Percentiles rank a stretch among this genome's conserved stretches.
phyloP scores from a whole-genome alignment of 2,888 invertebrate species.

The Brachyptera risi region DNA sequence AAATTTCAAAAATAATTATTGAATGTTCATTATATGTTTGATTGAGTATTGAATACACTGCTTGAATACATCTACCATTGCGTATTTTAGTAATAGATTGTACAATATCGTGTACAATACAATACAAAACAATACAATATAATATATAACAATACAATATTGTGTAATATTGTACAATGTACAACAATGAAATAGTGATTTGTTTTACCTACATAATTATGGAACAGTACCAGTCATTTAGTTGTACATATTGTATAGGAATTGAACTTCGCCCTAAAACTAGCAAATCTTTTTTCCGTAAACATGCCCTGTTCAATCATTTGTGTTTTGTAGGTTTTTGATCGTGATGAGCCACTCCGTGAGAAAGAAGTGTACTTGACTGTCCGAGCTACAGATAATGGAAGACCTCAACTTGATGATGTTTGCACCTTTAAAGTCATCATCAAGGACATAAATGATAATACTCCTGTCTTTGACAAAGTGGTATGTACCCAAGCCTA shows the following conservation, averaged over 20 bases:
- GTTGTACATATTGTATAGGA: too few species aligned
- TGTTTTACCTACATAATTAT: too few species aligned
- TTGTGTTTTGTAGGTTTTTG: constrained; percentile 58
- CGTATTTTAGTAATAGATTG: too few species aligned
- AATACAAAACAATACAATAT: too few species aligned
- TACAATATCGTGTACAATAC: too few species aligned
- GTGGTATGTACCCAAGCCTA: constrained; percentile 69
- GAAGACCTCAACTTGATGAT: constrained; percentile 83
- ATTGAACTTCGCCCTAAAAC: too few species aligned
- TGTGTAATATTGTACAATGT: too few species aligned
- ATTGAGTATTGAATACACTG: not conserved
- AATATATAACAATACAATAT: too few species aligned
- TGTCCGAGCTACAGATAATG: constrained; percentile 90
- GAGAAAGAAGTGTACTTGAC: constrained; percentile 77
- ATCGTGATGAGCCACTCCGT: constrained; percentile 85
- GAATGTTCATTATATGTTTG: not conserved
- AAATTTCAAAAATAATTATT: not conserved
- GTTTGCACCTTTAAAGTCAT: constrained; percentile 90
- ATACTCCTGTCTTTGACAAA: constrained; percentile 75
- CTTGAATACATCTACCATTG: too few species aligned
- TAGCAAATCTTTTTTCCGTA: too few species aligned
- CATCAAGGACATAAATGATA: constrained; percentile 92
- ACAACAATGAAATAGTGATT: too few species aligned
- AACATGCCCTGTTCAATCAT: not conserved
- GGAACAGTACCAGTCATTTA: too few species aligned